These are phyloP conservation scores for Ornithoptera priamus DNA, from an alignment of 2,888 invertebrate genomes.

Conservation along the genomic window DNA sequence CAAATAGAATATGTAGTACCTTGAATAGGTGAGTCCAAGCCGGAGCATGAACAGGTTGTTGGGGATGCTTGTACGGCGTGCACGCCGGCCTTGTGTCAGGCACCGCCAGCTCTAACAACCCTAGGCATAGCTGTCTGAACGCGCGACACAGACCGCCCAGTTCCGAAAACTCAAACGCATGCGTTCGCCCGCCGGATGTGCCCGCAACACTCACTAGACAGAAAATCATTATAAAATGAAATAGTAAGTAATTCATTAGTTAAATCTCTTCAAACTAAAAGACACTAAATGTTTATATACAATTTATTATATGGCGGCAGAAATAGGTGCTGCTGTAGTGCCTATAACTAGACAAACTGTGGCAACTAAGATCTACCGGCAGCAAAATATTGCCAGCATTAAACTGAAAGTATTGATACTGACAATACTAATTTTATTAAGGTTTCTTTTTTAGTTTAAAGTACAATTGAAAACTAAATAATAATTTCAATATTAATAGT, in stretches of 20 bases:
- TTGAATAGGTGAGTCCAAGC: conserved; percentile 90
- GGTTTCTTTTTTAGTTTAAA: not conserved
- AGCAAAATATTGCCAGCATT: no score
- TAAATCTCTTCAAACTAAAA: no score
- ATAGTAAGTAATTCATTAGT: no score
- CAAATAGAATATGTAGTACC: conserved; percentile 51
- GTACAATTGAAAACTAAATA: not conserved
- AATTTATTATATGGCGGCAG: no score
- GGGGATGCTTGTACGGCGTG: conserved; percentile 30
- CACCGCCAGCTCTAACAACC: conserved; percentile 91
- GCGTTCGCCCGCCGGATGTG: conserved; percentile 48
- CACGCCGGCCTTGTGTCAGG: conserved; percentile 84
- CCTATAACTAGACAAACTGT: no score
- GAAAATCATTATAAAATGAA: not conserved
- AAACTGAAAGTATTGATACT: no score
- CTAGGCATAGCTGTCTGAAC: conserved; percentile 89
- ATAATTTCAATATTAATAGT: not conserved
- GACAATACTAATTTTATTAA: no score
- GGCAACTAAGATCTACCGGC: no score
- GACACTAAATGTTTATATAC: no score
- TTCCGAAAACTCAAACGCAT: conserved; percentile 87
- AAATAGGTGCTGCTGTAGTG: no score
- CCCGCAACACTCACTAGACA: conserved; percentile 33
- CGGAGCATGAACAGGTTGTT: conserved; percentile 72
- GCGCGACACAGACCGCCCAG: conserved; percentile 86